Evolutionary conservation across 2,888 invertebrate genomes (phyloP).

Genomic region (Heteromurus nitidus): DNA sequence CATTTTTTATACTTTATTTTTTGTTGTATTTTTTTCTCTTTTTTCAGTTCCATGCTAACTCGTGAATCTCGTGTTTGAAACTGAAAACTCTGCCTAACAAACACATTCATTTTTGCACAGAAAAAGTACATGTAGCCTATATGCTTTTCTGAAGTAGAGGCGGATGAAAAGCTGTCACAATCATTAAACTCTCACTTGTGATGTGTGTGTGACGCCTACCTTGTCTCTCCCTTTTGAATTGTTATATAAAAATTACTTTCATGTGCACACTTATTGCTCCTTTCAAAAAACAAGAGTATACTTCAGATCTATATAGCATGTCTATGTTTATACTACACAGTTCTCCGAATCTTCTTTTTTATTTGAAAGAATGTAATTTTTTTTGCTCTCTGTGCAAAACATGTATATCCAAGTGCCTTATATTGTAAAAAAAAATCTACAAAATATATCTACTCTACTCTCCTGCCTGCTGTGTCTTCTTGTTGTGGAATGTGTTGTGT

Average conservation of each 20-base stretch:
- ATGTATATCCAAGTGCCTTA: not conserved
- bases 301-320: constrained; percentile 15
- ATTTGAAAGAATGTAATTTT: constrained; percentile 5
- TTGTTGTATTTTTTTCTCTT: constrained; percentile 35
- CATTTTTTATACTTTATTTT: constrained; percentile 16
- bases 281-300: too few species aligned
- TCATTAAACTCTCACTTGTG: too few species aligned
- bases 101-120: not conserved
- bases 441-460: too few species aligned
- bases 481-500: constrained; percentile 23
- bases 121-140: too few species aligned
- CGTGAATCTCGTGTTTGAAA: constrained; percentile 62
- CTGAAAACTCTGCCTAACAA: not conserved
- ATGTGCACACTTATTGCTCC: too few species aligned
- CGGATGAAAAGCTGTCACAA: too few species aligned
- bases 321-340: too few species aligned
- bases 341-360: constrained; percentile 6
- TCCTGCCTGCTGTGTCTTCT: constrained; percentile 2
- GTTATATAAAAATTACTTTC: not conserved
- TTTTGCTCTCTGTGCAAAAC: not conserved
- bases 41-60: constrained; percentile 64
- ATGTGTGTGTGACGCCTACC: too few species aligned
- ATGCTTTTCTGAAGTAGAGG: too few species aligned
- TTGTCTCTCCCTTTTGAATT: too few species aligned
- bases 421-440: constrained; percentile 1